Percentiles rank a stretch among this genome's conserved stretches.
phyloP scores from a whole-genome alignment of 1,140 invertebrate genomes.

The roundworm (Caenorhabditis elegans) region WBcel235 BX284605.5:6621001-6621500 shows the following conservation, averaged over 20 bases:
- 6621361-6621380: too few species aligned
- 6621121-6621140: constrained; percentile 17
- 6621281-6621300: not conserved
- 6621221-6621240: not conserved
- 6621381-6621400: not conserved
- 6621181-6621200: constrained; percentile 11
- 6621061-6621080: not conserved
- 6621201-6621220: constrained; percentile 18
- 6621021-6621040: constrained; percentile 4
- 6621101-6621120: not conserved
- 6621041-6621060: not conserved
- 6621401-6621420: too few species aligned
- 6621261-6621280: not conserved
- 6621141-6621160: constrained; percentile 7
- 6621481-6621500: not conserved
- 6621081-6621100: constrained; percentile 27
- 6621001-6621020: constrained; percentile 5
- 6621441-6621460: not conserved
- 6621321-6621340: not conserved
- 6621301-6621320: not conserved
- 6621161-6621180: constrained; percentile 1
- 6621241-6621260: not conserved
- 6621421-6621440: not conserved
- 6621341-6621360: not conserved
- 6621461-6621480: not conserved